Conservation (phyloP, 2,888 invertebrate genomes). For the Torymus auratus region DNA sequence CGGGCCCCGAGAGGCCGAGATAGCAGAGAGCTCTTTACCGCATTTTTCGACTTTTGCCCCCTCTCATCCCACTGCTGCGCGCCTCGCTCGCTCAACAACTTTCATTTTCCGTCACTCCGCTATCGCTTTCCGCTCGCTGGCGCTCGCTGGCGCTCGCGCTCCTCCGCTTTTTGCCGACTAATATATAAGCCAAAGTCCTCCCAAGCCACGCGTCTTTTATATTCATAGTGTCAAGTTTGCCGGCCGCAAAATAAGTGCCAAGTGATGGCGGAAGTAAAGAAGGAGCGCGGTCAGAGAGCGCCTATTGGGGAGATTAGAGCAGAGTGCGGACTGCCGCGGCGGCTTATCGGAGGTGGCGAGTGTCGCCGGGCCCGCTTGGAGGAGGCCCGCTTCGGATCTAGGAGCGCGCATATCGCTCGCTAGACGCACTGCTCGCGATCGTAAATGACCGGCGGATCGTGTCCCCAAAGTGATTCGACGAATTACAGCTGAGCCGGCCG, state of each 20-base stretch:
- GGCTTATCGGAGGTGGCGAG: no score
- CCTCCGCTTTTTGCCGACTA: neutral
- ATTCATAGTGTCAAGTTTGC: no score
- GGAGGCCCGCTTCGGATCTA: no score
- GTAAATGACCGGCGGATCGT: slow-evolving; percentile 61
- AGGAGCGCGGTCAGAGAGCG: no score
- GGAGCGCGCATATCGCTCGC: neutral
- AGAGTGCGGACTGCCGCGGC: no score
- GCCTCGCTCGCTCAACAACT: neutral
- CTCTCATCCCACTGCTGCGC: neutral
- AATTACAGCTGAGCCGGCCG: slow-evolving; percentile 51
- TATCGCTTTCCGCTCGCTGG: neutral
- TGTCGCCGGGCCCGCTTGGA: no score
- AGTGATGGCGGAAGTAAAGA: no score
- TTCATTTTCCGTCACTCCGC: slow-evolving; percentile 16
- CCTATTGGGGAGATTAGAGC: no score
- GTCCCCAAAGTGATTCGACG: slow-evolving; percentile 53
- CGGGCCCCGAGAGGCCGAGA: slow-evolving; percentile 6
- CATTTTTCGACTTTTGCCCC: slow-evolving; percentile 62
- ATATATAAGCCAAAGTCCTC: no score
- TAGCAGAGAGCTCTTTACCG: slow-evolving; percentile 39
- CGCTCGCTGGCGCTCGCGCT: no score
- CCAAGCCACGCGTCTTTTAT: no score
- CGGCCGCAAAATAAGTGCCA: no score
- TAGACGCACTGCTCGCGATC: slow-evolving; percentile 18